A percentile compares a stretch with the other conserved stretches of the same genome.
phyloP scores from a whole-genome alignment of 2,113 vertebrate genomes.

The Tyrannus savana region DNA sequence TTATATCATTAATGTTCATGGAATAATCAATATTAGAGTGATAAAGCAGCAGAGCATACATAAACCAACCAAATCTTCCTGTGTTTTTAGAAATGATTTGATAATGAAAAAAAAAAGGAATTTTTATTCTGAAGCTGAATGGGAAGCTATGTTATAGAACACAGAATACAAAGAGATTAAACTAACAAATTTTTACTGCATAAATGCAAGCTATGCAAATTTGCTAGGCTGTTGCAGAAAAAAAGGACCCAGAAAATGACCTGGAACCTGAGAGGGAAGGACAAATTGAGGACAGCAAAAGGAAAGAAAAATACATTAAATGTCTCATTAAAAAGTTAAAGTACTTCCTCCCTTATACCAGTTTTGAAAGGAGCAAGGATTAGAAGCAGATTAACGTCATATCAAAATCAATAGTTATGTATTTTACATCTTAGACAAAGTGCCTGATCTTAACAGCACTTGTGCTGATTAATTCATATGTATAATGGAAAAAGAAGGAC shows the following conservation, averaged over 20 bases:
- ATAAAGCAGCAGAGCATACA: not conserved
- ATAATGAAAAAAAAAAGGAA: not conserved
- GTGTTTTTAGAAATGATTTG: not conserved
- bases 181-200: rapidly evolving
- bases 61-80: not conserved
- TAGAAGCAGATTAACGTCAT: not conserved
- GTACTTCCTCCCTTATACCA: not conserved
- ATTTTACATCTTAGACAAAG: not conserved
- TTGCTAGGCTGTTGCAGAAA: not conserved
- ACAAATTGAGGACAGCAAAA: not conserved
- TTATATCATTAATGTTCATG: not conserved
- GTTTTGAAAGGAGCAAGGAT: not conserved
- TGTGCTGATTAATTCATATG: not conserved
- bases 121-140: not conserved
- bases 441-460: not conserved
- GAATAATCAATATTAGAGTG: not conserved
- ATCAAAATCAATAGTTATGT: not conserved
- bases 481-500: not conserved
- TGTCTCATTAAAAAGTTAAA: not conserved
- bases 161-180: not conserved
- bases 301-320: not conserved
- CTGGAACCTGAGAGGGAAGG: not conserved
- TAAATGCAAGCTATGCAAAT: not conserved
- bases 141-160: not conserved
- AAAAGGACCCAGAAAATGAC: not conserved